Evolutionary conservation across 30 jellyfish, hydroid and myxozoan genomes (phyloP).

Genomic region (Aurelia aurita complex sp. Pacific): DNA sequence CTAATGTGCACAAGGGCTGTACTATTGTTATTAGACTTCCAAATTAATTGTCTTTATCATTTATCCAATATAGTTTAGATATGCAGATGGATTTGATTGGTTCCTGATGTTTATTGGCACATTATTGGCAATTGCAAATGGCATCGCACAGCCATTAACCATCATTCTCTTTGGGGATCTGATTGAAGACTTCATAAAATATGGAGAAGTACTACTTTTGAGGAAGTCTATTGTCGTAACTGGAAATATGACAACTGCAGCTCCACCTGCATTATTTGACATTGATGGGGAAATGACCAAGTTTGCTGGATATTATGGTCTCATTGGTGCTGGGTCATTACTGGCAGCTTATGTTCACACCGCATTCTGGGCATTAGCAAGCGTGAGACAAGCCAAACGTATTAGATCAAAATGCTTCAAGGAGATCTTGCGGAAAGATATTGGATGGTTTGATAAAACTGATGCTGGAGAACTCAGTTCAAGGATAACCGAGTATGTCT

Average conservation of each 20-base stretch:
- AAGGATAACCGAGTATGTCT: conserved; percentile 76
- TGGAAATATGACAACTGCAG: no score
- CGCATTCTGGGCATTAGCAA: conserved; percentile 84
- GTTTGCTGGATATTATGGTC: conserved; percentile 78
- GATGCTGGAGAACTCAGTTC: conserved; percentile 85
- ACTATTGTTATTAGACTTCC: no score
- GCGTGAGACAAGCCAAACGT: conserved; percentile 71
- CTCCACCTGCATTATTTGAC: conserved; percentile 6
- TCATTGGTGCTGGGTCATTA: conserved; percentile 50
- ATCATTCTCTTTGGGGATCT: conserved; percentile 84
- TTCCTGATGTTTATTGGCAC: conserved; percentile 70
- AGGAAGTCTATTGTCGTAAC: no score
- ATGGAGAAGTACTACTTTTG: conserved; percentile 1
- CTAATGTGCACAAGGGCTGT: no score
- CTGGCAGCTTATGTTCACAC: conserved; percentile 82
- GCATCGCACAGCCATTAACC: conserved; percentile 88
- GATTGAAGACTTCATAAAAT: conserved; percentile 69
- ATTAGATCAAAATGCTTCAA: conserved; percentile 58
- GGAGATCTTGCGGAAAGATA: conserved; percentile 69
- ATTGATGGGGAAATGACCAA: conserved; percentile 72
- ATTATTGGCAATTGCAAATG: conserved; percentile 86
- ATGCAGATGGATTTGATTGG: conserved; percentile 69
- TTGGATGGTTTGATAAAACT: conserved; percentile 87
- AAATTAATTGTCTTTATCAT: no score
- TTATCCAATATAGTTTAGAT: conserved; percentile 57